These are phyloP conservation scores for Drosophila atroscutellata DNA, from an alignment of 2,888 invertebrate genomes.

Conservation along the genomic window DNA sequence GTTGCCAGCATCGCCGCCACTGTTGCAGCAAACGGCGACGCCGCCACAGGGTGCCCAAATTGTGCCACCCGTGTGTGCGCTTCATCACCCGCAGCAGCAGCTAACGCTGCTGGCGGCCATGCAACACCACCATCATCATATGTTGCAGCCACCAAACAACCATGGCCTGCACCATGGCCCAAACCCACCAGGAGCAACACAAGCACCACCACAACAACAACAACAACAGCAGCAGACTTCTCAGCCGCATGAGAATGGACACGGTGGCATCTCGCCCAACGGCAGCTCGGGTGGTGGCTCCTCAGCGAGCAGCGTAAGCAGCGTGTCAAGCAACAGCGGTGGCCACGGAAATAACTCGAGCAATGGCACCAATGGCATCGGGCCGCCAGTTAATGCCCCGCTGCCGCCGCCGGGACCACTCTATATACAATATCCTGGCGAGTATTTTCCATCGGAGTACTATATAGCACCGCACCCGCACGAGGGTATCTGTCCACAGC, in stretches of 20 bases:
- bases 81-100: slow-evolving; percentile 78
- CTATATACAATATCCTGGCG: slow-evolving; percentile 84
- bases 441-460: slow-evolving; percentile 84
- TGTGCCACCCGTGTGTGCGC: slow-evolving; percentile 82
- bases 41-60: slow-evolving; percentile 82
- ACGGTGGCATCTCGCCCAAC: slow-evolving; percentile 61
- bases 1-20: slow-evolving; percentile 82
- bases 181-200: slow-evolving; percentile 50
- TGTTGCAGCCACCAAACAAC: slow-evolving; percentile 50
- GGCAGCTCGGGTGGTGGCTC: slow-evolving; percentile 71
- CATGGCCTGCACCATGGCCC: slow-evolving; percentile 44
- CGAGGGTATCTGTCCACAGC: slow-evolving; percentile 87
- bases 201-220: slow-evolving; percentile 37
- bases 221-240: slow-evolving; percentile 42
- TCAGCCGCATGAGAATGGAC: slow-evolving; percentile 73
- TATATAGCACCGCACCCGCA: slow-evolving; percentile 84
- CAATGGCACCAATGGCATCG: slow-evolving; percentile 74
- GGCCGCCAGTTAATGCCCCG: slow-evolving; percentile 63
- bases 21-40: slow-evolving; percentile 81
- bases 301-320: slow-evolving; percentile 73
- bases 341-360: slow-evolving; percentile 57
- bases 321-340: slow-evolving; percentile 69
- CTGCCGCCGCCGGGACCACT: slow-evolving; percentile 79
- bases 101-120: slow-evolving; percentile 79
- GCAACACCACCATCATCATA: slow-evolving; percentile 79